Percentiles rank a stretch among this genome's conserved stretches.
These are phyloP conservation scores for Corydoras sp. DNA, from an alignment of 2,113 vertebrate species.

Conservation along the genomic window DNA sequence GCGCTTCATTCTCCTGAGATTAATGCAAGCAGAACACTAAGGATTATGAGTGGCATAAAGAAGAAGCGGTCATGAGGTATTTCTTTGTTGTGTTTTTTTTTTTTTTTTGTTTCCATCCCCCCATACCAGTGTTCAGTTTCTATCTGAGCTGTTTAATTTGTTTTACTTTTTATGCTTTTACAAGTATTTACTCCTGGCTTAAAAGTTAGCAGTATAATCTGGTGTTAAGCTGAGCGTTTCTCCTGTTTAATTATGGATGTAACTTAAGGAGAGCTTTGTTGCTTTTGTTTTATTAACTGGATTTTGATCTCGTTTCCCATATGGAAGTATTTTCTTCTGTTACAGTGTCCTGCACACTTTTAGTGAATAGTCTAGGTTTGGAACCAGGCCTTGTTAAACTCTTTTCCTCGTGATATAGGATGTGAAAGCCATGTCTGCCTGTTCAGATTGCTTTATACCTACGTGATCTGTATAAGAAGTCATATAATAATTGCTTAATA, in stretches of 20 bases:
- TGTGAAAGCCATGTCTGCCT: constrained; percentile 82
- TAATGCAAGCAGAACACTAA: constrained; percentile 60
- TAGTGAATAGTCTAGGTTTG: constrained; percentile 45
- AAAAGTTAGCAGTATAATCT: too few relatives aligned
- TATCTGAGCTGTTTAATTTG: too few relatives aligned
- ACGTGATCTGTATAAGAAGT: constrained; percentile 62
- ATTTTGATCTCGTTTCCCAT: neutral
- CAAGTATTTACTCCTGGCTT: too few relatives aligned
- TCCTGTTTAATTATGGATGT: neutral
- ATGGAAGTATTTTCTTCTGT: constrained; percentile 42
- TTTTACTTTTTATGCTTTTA: too few relatives aligned
- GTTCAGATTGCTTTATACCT: constrained; percentile 81
- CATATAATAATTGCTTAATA: constrained; percentile 69
- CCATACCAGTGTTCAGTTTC: too few relatives aligned
- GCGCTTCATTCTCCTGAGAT: constrained; percentile 40
- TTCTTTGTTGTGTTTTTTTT: constrained; percentile 32
- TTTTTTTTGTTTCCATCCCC: constrained; percentile 24
- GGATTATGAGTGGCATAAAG: constrained; percentile 28
- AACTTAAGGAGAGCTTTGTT: neutral
- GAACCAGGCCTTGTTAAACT: constrained; percentile 51
- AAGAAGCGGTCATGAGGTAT: constrained; percentile 25
- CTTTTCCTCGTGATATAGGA: constrained; percentile 68
- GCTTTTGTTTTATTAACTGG: neutral
- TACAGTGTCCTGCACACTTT: constrained; percentile 63
- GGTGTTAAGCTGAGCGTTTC: too few relatives aligned